Percentiles rank a stretch among this genome's conserved stretches.
Conservation (phyloP, 92 coral and sea anemone genomes). For the Meandrina meandrites region DNA sequence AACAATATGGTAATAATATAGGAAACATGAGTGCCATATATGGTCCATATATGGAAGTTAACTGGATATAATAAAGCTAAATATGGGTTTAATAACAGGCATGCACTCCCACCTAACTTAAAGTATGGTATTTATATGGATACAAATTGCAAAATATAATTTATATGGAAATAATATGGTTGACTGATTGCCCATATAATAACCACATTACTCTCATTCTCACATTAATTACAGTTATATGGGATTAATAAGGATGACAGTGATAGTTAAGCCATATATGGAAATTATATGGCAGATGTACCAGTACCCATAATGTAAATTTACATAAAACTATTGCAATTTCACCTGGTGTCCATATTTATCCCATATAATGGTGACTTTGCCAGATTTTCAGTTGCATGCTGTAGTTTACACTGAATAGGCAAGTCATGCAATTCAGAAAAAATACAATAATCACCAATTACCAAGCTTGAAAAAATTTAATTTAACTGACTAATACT, state of each 20-base stretch:
- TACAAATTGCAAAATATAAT: constrained; percentile 3
- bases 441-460: neutral
- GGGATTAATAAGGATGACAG: constrained; percentile 15
- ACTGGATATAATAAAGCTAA: constrained; percentile 26
- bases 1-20: constrained; percentile 23
- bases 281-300: constrained; percentile 34
- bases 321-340: constrained; percentile 2
- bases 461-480: constrained; percentile 3
- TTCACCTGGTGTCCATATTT: constrained; percentile 24
- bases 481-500: no score
- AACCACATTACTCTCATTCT: constrained; percentile 11
- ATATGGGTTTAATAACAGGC: constrained; percentile 22
- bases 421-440: neutral
- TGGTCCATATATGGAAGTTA: constrained; percentile 27
- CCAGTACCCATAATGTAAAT: constrained; percentile 2
- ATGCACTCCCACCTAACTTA: neutral
- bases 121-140: constrained; percentile 27
- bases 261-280: constrained; percentile 27
- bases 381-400: constrained; percentile 26
- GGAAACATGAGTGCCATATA: constrained; percentile 25
- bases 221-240: constrained; percentile 3
- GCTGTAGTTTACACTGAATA: constrained; percentile 27
- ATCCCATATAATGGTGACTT: neutral
- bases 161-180: constrained; percentile 16
- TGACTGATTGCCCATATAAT: constrained; percentile 9